Percentiles rank a stretch among this genome's conserved stretches.
Evolutionary conservation across 2,888 invertebrate genomes (phyloP).

Genomic region (Labia minor): DNA sequence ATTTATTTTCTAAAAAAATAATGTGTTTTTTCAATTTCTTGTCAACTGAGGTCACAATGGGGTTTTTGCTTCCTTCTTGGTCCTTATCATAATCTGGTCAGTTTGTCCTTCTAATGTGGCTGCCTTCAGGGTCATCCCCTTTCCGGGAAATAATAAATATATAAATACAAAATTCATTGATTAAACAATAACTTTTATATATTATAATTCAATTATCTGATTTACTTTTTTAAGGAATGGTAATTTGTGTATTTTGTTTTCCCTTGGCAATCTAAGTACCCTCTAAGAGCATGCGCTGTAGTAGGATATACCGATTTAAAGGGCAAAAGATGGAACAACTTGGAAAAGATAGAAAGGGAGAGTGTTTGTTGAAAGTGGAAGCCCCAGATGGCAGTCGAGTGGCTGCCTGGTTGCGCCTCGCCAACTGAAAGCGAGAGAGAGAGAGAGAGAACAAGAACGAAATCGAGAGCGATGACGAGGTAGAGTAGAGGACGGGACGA

Average conservation of each 20-base stretch:
- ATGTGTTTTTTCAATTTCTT: no score
- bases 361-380: constrained; percentile 32
- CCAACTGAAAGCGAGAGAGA: constrained; percentile 22
- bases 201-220: no score
- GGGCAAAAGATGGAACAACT: no score
- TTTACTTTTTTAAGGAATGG: no score
- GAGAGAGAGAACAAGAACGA: constrained; percentile 20
- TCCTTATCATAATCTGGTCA: background rate
- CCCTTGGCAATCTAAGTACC: no score
- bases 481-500: constrained; percentile 15
- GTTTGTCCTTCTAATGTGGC: background rate
- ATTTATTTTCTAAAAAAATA: no score
- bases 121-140: background rate
- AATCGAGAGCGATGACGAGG: background rate
- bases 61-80: background rate
- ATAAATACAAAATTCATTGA: no score
- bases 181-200: no score
- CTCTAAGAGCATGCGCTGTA: no score
- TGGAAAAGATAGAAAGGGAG: constrained; percentile 34
- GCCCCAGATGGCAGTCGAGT: constrained; percentile 25
- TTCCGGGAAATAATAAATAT: background rate
- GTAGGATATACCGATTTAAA: no score
- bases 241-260: no score
- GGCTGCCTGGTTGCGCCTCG: constrained; percentile 23
- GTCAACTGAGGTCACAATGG: background rate